These are phyloP conservation scores for Brachyopa scutellaris DNA, from an alignment of 2,888 invertebrate species.

Conservation along the genomic window DNA sequence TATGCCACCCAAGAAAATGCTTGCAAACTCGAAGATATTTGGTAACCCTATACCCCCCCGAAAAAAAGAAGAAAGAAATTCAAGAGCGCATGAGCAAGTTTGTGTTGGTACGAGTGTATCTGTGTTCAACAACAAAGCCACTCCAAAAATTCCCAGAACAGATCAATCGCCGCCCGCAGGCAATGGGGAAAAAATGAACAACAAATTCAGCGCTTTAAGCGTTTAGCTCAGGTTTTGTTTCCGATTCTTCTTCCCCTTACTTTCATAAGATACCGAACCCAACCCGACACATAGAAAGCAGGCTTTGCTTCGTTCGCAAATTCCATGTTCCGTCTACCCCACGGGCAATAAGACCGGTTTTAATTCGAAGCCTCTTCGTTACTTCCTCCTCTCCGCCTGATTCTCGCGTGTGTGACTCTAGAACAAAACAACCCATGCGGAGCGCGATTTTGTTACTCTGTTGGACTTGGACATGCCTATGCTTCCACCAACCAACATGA, in stretches of 20 bases:
- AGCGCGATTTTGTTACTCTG: conserved; percentile 35
- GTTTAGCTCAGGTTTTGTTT: conserved; percentile 9
- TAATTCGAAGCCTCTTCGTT: conserved; percentile 49
- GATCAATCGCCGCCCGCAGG: conserved; percentile 24
- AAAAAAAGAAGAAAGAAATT: not conserved
- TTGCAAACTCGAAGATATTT: conserved; percentile 22
- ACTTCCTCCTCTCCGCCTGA: not conserved
- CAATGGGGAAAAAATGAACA: not conserved
- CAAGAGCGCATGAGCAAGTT: no score
- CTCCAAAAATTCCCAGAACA: conserved; percentile 51
- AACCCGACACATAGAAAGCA: conserved; percentile 15
- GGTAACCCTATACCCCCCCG: conserved; percentile 49
- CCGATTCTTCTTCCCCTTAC: not conserved
- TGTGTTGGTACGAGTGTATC: no score
- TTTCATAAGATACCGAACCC: not conserved
- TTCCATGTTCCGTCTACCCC: not conserved
- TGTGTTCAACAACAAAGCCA: not conserved
- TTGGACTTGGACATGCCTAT: conserved; percentile 10
- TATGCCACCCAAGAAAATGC: conserved; percentile 15
- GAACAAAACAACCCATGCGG: conserved; percentile 29
- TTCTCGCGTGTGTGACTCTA: conserved; percentile 41
- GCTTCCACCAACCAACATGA: conserved; percentile 18
- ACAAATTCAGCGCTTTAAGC: conserved; percentile 25
- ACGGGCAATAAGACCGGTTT: conserved; percentile 39
- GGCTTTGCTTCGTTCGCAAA: conserved; percentile 26